Percentiles rank a stretch among this genome's conserved stretches.
Evolutionary conservation across 64 coral and sea anemone genomes (phyloP).

Genomic region (Montipora foliosa): DNA sequence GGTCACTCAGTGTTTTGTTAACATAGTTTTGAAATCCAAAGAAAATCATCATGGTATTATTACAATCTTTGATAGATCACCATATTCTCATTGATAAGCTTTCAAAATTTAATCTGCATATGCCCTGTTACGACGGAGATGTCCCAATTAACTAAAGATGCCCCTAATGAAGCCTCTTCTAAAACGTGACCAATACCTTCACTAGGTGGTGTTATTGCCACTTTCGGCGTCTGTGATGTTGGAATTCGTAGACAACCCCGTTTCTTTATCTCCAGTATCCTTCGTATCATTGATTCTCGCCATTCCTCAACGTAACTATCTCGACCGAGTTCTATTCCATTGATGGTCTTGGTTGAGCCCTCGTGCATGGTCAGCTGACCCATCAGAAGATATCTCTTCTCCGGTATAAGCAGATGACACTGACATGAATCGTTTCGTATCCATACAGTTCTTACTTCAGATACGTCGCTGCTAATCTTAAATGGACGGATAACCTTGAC

Average conservation of each 20-base stretch:
- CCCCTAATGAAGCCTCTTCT: no score
- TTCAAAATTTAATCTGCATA: no score
- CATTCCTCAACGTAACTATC: conserved; percentile 26
- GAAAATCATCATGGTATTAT: no score
- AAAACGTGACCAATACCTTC: neutral
- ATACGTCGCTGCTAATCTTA: neutral
- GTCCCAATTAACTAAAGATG: no score
- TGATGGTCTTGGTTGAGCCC: neutral
- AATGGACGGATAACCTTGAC: neutral
- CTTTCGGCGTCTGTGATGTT: neutral
- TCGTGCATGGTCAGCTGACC: neutral
- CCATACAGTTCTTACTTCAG: conserved; percentile 7
- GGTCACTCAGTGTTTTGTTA: no score
- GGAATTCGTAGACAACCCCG: neutral
- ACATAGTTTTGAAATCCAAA: no score
- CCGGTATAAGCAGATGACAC: conserved; percentile 12
- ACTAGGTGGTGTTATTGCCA: neutral
- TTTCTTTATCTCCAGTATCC: neutral
- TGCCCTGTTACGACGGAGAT: no score
- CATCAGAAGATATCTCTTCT: conserved; percentile 25
- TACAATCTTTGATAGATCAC: no score
- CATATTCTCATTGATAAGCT: no score
- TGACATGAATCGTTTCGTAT: neutral
- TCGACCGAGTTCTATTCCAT: neutral
- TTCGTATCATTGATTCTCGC: neutral